These are phyloP conservation scores for Bufotes viridis DNA, from an alignment of 2,797 vertebrate species.

Conservation along the genomic window DNA sequence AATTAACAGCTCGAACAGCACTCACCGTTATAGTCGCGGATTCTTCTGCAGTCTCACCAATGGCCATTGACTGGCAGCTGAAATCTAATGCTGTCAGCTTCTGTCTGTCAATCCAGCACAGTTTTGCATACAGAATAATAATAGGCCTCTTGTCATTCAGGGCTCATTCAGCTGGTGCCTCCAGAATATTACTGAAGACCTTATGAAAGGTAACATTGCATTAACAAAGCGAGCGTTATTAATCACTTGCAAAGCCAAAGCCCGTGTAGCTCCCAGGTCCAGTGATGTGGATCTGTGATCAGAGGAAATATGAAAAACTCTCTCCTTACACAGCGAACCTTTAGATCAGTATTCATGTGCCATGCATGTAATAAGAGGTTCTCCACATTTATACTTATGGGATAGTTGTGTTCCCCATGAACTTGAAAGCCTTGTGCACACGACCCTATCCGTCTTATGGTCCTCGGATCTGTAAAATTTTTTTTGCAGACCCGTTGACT, in stretches of 20 bases:
- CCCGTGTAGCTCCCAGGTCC: not conserved
- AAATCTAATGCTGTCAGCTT: conserved; percentile 52
- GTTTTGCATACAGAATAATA: conserved; percentile 50
- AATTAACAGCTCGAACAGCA: conserved; percentile 11
- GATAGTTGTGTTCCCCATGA: no score
- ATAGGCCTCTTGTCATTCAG: conserved; percentile 25
- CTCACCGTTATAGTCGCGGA: conserved; percentile 35
- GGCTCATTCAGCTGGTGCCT: conserved; percentile 13
- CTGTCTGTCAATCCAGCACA: conserved; percentile 35
- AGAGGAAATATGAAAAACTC: not conserved
- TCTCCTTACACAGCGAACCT: not conserved
- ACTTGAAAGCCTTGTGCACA: no score
- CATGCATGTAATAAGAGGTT: not conserved
- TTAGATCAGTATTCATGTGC: not conserved
- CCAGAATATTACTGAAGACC: conserved; percentile 18
- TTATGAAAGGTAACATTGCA: conserved; percentile 34
- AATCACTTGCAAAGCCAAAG: not conserved
- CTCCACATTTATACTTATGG: no score
- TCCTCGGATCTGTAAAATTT: no score
- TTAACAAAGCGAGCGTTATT: not conserved
- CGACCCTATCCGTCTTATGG: no score
- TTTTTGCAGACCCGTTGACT: no score
- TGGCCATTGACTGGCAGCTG: conserved; percentile 46
- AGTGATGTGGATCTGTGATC: not conserved
- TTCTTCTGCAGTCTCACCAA: conserved; percentile 29